Conservation (phyloP, 2,888 invertebrate genomes). For the Trimorus sp. region DNA sequence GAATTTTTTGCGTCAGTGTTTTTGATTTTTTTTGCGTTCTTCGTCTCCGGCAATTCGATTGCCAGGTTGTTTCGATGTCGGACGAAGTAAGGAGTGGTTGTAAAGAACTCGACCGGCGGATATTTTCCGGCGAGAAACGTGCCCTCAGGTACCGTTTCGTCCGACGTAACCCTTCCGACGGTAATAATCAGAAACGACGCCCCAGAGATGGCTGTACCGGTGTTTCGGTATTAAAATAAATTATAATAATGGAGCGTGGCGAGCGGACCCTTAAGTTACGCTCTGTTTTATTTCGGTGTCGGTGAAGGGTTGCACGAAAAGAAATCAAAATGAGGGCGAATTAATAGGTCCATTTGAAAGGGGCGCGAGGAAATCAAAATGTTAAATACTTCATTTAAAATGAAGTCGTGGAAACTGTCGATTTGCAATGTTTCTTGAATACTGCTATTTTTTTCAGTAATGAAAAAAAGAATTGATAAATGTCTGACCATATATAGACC, state of each 20-base stretch:
- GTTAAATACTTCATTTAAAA: too few relatives aligned
- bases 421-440: too few relatives aligned
- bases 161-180: slow-evolving; percentile 78
- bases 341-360: too few relatives aligned
- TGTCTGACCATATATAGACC: too few relatives aligned
- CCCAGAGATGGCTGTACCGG: slow-evolving; percentile 76
- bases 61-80: slow-evolving; percentile 32
- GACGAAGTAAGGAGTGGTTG: slow-evolving; percentile 68
- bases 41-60: background rate
- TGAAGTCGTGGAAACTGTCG: too few relatives aligned
- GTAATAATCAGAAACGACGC: slow-evolving; percentile 81
- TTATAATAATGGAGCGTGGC: slow-evolving; percentile 77
- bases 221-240: slow-evolving; percentile 78
- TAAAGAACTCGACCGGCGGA: slow-evolving; percentile 70
- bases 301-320: background rate
- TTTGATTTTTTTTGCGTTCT: background rate
- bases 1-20: background rate
- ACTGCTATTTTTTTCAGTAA: too few relatives aligned
- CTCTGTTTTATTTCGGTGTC: slow-evolving; percentile 50
- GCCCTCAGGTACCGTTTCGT: slow-evolving; percentile 80
- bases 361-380: too few relatives aligned
- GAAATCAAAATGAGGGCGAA: too few relatives aligned
- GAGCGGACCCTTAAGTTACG: slow-evolving; percentile 75
- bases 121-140: slow-evolving; percentile 67
- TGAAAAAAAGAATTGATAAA: too few relatives aligned